Conservation (phyloP, 1,140 invertebrate genomes). For the Oreohelix idahoensis region DNA sequence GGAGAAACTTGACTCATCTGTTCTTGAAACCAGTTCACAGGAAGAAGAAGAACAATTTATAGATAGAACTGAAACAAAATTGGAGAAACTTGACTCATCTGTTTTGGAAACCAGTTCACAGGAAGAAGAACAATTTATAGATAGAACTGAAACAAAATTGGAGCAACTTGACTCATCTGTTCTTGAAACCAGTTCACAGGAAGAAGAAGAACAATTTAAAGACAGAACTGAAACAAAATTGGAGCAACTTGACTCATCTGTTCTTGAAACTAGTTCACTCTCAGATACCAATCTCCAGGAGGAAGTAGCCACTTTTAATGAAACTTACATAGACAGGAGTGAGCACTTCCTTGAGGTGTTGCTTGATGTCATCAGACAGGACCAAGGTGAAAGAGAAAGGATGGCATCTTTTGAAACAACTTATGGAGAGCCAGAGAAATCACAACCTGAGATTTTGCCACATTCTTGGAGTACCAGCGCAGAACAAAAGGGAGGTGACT, state of each 20-base stretch:
- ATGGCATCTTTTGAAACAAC: not conserved
- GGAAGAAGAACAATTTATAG: not conserved
- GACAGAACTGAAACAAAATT: not conserved
- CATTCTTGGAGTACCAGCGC: not conserved
- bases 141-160: not conserved
- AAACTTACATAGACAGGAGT: slow-evolving; percentile 51
- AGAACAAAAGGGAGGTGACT: not conserved
- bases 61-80: not conserved
- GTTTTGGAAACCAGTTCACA: not conserved
- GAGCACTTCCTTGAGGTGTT: slow-evolving; percentile 46
- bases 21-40: not conserved
- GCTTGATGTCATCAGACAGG: not conserved
- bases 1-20: not conserved
- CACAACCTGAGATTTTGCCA: not conserved
- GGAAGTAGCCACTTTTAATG: slow-evolving; percentile 24
- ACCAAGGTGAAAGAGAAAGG: not conserved
- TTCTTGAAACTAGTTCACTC: not conserved
- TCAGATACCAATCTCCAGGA: not conserved
- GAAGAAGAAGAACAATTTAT: not conserved
- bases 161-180: not conserved
- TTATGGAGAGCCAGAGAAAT: not conserved
- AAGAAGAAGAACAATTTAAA: not conserved
- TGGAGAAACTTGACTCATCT: not conserved
- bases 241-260: not conserved
- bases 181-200: not conserved